Conservation (phyloP, 2,888 invertebrate genomes). For the Mechanitis mazaeus region DNA sequence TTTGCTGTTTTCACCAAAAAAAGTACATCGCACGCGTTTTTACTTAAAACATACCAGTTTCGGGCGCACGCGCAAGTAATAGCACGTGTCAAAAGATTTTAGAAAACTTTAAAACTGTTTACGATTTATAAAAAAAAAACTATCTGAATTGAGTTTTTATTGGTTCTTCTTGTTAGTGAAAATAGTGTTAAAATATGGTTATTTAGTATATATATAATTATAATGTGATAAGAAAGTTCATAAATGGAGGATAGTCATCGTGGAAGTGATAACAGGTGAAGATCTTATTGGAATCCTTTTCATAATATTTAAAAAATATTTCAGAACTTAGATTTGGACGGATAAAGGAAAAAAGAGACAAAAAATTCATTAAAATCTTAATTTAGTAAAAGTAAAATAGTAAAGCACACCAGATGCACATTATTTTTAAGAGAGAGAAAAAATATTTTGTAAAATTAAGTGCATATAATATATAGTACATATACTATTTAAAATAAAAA, state of each 20-base stretch:
- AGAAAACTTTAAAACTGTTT: constrained; percentile 1
- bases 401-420: no score
- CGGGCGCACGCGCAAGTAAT: constrained; percentile 60
- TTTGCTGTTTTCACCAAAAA: constrained; percentile 73
- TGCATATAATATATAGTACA: no score
- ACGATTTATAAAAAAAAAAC: background rate
- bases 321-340: background rate
- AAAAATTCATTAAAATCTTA: no score
- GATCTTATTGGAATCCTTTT: constrained; percentile 45
- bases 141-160: constrained; percentile 12
- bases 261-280: constrained; percentile 49
- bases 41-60: constrained; percentile 71
- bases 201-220: constrained; percentile 34
- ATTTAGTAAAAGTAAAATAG: no score
- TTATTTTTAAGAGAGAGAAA: no score
- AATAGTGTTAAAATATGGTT: constrained; percentile 16
- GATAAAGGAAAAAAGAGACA: no score
- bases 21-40: constrained; percentile 59
- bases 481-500: no score
- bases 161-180: constrained; percentile 17
- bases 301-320: background rate
- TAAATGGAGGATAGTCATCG: constrained; percentile 49
- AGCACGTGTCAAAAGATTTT: constrained; percentile 48
- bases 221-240: constrained; percentile 39
- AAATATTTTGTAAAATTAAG: no score